Conservation (phyloP, 2,797 vertebrate species). For the Sphenopsis melanotis region DNA sequence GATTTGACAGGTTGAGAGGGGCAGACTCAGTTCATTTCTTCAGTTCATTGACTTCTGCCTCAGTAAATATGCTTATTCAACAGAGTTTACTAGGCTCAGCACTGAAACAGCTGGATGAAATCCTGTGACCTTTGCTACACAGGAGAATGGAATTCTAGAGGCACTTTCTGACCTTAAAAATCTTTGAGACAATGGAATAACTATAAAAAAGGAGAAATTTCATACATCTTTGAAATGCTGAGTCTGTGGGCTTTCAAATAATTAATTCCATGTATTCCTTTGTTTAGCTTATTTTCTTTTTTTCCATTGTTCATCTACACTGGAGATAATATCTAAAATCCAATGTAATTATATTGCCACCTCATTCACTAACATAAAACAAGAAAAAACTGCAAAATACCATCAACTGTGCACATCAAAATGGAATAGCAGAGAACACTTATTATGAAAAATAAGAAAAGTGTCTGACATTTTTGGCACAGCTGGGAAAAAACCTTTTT, state of each 20-base stretch:
- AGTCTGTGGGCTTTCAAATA: neutral
- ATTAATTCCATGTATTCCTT: neutral
- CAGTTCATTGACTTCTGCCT: neutral
- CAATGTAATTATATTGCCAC: neutral
- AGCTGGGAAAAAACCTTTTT: neutral
- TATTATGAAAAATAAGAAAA: neutral
- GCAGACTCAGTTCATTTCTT: neutral
- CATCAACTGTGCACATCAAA: neutral
- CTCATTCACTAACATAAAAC: neutral
- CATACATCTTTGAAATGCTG: neutral
- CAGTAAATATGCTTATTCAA: conserved; percentile 51
- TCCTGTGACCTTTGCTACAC: conserved; percentile 9
- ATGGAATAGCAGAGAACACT: neutral
- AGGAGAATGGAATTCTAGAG: neutral
- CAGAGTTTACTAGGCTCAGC: neutral
- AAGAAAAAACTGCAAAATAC: neutral
- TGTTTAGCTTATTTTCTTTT: neutral
- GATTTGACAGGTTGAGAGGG: neutral
- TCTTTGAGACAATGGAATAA: neutral
- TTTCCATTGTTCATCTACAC: neutral
- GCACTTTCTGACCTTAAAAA: conserved; percentile 14
- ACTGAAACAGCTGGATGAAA: conserved; percentile 21
- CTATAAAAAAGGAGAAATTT: neutral
- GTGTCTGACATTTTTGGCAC: neutral
- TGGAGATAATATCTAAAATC: neutral